A percentile compares a stretch with the other conserved stretches of the same genome.
Conservation (phyloP, 2,113 vertebrate genomes). For the Micronisus gabar region DNA sequence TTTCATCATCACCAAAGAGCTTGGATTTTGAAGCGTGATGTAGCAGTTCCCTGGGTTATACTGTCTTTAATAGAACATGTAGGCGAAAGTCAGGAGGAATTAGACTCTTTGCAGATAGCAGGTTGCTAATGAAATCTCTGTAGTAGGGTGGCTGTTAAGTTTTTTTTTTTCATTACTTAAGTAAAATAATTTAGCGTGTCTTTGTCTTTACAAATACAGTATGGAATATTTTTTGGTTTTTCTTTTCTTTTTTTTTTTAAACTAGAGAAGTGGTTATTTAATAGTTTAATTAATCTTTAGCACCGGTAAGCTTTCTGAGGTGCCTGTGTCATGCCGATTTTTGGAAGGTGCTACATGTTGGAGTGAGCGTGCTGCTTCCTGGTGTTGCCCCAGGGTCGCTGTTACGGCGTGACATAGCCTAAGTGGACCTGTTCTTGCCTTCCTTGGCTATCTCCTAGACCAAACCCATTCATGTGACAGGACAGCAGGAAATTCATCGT, state of each 20-base stretch:
- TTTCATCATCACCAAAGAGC: not conserved
- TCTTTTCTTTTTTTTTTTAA: not conserved
- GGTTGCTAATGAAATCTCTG: not conserved
- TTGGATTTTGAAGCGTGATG: not conserved
- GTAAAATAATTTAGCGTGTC: no score
- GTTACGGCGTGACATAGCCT: rapidly evolving
- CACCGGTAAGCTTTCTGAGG: not conserved
- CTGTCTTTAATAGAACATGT: not conserved
- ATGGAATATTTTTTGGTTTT: not conserved
- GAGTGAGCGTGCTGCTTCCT: not conserved
- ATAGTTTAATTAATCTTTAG: not conserved
- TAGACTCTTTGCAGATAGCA: not conserved
- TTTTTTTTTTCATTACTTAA: not conserved
- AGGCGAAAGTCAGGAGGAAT: not conserved
- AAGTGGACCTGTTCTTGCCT: not conserved
- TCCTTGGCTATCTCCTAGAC: not conserved
- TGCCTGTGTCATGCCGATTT: not conserved
- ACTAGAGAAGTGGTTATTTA: not conserved
- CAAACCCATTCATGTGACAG: not conserved
- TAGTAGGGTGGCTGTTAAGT: not conserved
- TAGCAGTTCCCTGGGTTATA: not conserved
- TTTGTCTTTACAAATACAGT: not conserved
- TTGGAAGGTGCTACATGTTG: not conserved
- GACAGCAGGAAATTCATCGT: not conserved
- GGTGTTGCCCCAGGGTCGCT: not conserved